These are phyloP conservation scores for Lagothrix lagotricha DNA, from an alignment of 2,797 vertebrate species.

Conservation along the genomic window DNA sequence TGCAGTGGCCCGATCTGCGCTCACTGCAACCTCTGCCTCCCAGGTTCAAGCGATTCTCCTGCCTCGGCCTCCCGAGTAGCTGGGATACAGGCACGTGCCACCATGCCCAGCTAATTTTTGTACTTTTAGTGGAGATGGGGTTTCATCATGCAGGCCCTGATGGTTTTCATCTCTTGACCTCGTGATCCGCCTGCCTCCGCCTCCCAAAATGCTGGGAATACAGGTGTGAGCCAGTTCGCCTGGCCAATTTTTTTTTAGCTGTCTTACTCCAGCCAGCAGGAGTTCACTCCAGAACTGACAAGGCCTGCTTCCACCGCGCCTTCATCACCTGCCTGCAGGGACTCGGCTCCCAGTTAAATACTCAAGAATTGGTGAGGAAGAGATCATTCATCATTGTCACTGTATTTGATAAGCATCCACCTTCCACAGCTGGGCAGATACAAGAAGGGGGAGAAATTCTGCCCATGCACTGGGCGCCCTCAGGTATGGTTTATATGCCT, in stretches of 20 bases:
- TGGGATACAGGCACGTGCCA: background rate
- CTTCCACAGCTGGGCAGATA: background rate
- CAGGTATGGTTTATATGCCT: background rate
- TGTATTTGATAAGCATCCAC: background rate
- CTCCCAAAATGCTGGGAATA: too few species aligned
- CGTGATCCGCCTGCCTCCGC: fast-evolving
- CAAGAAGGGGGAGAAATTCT: background rate
- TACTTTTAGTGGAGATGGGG: too few species aligned
- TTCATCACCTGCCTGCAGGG: background rate
- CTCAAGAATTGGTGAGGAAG: background rate
- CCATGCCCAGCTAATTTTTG: background rate
- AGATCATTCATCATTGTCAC: background rate
- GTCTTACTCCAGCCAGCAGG: background rate
- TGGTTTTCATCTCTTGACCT: too few species aligned
- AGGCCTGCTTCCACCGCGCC: background rate
- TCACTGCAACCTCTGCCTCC: background rate
- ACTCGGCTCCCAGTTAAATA: background rate
- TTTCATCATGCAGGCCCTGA: too few species aligned
- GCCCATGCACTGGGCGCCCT: too few species aligned
- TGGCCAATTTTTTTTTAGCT: too few species aligned
- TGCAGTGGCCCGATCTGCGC: background rate
- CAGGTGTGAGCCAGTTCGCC: too few species aligned
- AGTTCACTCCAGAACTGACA: fast-evolving
- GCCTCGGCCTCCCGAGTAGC: background rate
- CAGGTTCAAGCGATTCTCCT: background rate